Percentiles rank a stretch among this genome's conserved stretches.
phyloP scores from a whole-genome alignment of 1,140 invertebrate genomes.

The Ceratina australensis region DNA sequence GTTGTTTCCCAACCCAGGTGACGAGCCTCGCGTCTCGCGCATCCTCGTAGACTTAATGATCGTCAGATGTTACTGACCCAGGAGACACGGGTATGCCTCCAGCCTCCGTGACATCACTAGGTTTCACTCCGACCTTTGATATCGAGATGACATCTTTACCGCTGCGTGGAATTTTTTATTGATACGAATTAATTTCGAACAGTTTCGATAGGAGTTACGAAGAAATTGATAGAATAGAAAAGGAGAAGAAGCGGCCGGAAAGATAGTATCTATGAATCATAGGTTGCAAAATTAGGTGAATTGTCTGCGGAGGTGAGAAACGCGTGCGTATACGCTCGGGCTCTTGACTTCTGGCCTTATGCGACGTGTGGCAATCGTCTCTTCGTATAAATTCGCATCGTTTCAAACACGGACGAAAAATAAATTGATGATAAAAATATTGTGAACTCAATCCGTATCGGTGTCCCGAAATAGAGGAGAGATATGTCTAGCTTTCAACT shows the following conservation, averaged over 20 bases:
- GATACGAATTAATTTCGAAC: too few relatives aligned
- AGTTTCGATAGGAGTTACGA: too few relatives aligned
- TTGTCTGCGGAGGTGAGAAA: conserved; percentile 27
- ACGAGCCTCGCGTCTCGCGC: background rate
- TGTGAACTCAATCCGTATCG: background rate
- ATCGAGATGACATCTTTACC: background rate
- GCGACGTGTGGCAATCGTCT: background rate
- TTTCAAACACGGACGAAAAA: background rate
- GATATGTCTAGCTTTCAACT: background rate
- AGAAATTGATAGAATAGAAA: background rate
- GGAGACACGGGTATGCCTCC: background rate
- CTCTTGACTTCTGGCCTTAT: background rate
- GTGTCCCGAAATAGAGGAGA: background rate
- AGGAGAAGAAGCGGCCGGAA: conserved; percentile 14
- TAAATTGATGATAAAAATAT: background rate
- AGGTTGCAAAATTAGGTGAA: conserved; percentile 34
- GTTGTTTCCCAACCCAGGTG: conserved; percentile 51
- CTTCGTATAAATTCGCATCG: background rate
- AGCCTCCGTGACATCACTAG: background rate
- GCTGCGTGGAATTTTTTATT: background rate
- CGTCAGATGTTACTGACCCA: conserved; percentile 52
- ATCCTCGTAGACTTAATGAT: conserved; percentile 57
- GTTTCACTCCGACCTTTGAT: too few relatives aligned
- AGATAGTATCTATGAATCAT: conserved; percentile 35
- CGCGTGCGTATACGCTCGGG: background rate